Conservation (phyloP, 2,113 vertebrate genomes). For the Struthidea cinerea region DNA sequence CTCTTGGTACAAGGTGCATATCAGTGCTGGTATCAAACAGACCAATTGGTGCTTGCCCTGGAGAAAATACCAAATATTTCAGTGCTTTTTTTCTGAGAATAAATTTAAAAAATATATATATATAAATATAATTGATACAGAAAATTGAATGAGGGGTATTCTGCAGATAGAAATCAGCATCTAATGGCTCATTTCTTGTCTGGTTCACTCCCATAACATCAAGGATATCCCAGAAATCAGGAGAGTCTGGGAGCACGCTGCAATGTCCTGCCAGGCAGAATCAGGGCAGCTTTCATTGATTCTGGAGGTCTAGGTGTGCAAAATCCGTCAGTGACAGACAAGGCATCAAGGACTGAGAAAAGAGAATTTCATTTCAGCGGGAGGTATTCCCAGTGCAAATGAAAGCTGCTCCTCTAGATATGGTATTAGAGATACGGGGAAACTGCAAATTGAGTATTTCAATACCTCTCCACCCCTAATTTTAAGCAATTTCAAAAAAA, state of each 20-base stretch:
- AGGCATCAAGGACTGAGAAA: conserved; percentile 1
- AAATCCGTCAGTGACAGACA: conserved; percentile 25
- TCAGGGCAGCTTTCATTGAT: neutral
- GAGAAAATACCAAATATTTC: neutral
- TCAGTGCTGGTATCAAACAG: neutral
- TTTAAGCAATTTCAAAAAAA: neutral
- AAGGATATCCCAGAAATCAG: neutral
- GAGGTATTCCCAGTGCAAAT: conserved; percentile 42
- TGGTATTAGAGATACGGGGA: neutral
- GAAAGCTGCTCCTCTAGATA: conserved; percentile 1
- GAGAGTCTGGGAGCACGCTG: neutral
- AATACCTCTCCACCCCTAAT: neutral
- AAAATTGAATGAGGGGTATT: neutral
- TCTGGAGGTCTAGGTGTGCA: conserved; percentile 8
- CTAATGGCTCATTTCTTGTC: neutral
- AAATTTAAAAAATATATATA: neutral
- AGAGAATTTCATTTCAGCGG: conserved; percentile 39
- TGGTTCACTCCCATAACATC: neutral
- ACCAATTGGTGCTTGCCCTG: neutral
- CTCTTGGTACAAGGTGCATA: neutral
- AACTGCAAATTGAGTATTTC: conserved; percentile 52
- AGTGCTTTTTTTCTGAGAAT: neutral
- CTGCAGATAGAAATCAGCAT: neutral
- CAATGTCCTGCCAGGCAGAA: neutral
- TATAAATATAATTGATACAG: neutral